These are phyloP conservation scores for Melierax canorus DNA, from an alignment of 2,113 vertebrate genomes.

Conservation along the genomic window DNA sequence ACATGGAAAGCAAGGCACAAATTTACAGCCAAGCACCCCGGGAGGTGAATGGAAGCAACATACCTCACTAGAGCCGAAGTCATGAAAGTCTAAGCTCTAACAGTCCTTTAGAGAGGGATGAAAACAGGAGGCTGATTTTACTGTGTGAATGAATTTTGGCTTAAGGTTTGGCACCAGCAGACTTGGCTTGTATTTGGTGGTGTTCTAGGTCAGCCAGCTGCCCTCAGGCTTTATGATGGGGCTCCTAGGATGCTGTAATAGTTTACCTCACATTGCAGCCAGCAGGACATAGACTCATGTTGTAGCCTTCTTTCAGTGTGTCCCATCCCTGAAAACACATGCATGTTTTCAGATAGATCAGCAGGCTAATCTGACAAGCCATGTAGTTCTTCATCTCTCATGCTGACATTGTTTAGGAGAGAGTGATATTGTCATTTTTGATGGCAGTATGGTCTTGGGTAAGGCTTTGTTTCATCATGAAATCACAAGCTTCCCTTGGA, in stretches of 20 bases:
- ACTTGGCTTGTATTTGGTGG: neutral
- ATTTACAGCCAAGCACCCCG: neutral
- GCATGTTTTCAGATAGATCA: neutral
- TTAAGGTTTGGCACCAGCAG: neutral
- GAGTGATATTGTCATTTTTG: neutral
- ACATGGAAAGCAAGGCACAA: neutral
- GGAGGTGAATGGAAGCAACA: neutral
- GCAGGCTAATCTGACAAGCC: neutral
- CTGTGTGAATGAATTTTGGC: neutral
- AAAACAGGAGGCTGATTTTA: neutral
- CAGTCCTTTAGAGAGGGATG: neutral
- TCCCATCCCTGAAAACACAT: neutral
- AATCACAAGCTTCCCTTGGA: neutral
- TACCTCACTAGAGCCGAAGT: neutral
- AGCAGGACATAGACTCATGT: neutral
- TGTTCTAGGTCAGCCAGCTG: conserved; percentile 15
- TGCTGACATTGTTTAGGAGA: neutral
- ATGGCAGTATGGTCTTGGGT: neutral
- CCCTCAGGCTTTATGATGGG: neutral
- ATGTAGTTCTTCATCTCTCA: neutral
- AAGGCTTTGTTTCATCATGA: neutral
- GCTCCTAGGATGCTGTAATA: neutral
- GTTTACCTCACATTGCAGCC: neutral
- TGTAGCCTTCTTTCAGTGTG: neutral
- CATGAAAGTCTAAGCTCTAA: neutral